A percentile compares a stretch with the other conserved stretches of the same genome.
These are phyloP conservation scores for Brachionus plicatilis DNA, from an alignment of 1,140 invertebrate species.

Conservation along the genomic window DNA sequence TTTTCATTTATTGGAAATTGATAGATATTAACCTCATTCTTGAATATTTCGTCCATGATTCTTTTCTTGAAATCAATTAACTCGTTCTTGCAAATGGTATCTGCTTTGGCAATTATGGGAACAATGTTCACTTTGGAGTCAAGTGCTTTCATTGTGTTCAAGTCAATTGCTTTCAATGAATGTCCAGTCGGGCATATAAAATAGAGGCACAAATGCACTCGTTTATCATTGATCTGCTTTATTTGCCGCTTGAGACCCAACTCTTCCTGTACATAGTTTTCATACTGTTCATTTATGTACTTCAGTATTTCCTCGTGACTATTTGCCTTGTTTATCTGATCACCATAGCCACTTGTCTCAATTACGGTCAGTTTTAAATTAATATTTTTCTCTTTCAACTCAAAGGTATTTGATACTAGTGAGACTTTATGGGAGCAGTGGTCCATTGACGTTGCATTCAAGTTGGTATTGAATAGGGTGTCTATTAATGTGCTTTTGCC, in stretches of 20 bases:
- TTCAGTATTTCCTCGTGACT: conserved; percentile 93
- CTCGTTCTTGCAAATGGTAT: conserved; percentile 96
- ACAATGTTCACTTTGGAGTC: conserved; percentile 99
- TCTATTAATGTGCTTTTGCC: conserved; percentile 99
- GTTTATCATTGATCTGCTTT: conserved; percentile 81
- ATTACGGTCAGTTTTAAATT: conserved; percentile 91
- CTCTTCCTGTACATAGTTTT: conserved; percentile 92
- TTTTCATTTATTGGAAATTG: conserved; percentile 96
- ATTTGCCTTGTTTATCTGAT: conserved; percentile 98
- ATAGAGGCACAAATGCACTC: conserved; percentile 94
- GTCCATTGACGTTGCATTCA: conserved; percentile 81
- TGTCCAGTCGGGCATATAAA: conserved; percentile 96
- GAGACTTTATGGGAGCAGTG: conserved; percentile 87
- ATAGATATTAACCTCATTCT: conserved; percentile 74
- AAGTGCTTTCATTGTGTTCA: conserved; percentile 98
- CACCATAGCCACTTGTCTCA: conserved; percentile 95
- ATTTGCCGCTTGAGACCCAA: conserved; percentile 91
- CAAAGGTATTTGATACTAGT: conserved; percentile 87
- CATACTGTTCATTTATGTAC: conserved; percentile 97
- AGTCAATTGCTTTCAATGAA: conserved; percentile 75
- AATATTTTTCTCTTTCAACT: conserved; percentile 92
- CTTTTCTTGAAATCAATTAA: conserved; percentile 86
- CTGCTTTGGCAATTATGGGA: conserved; percentile 97
- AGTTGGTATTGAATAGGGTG: conserved; percentile 94
- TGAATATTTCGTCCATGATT: conserved; percentile 57